Evolutionary conservation across 64 coral and sea anemone genomes (phyloP).

Genomic region (Pocillopora verrucosa): DNA sequence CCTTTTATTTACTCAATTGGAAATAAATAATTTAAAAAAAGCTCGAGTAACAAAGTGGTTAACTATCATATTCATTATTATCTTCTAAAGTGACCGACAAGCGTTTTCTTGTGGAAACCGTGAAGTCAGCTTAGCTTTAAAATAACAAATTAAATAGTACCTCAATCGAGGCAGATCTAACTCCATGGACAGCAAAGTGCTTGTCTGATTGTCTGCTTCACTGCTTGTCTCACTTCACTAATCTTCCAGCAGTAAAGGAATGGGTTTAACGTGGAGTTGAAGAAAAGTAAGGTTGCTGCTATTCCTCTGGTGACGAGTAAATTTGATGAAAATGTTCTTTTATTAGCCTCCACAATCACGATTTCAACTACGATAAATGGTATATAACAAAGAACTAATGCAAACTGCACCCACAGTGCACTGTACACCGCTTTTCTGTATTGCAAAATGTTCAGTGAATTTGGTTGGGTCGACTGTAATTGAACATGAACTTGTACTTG

Average conservation of each 20-base stretch:
- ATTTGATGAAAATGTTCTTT: neutral
- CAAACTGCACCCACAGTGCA: neutral
- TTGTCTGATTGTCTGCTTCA: too few relatives aligned
- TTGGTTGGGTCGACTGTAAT: neutral
- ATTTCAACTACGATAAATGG: neutral
- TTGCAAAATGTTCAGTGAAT: neutral
- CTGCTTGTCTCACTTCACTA: neutral
- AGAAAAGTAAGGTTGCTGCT: neutral
- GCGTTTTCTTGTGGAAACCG: too few relatives aligned
- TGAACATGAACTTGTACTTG: neutral
- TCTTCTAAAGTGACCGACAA: too few relatives aligned
- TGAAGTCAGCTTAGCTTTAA: too few relatives aligned
- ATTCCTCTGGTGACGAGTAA: too few relatives aligned
- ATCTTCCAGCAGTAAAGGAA: slow-evolving; percentile 15
- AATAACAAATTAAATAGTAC: too few relatives aligned
- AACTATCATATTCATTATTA: too few relatives aligned
- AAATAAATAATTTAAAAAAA: too few relatives aligned
- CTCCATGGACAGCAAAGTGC: too few relatives aligned
- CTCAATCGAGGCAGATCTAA: too few relatives aligned
- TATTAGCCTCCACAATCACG: neutral
- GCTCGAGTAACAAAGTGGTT: too few relatives aligned
- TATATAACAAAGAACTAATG: neutral
- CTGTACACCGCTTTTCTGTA: neutral
- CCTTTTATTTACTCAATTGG: too few relatives aligned
- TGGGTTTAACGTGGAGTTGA: neutral